Evolutionary conservation across 2,113 vertebrate genomes (phyloP), one percentile per base, ranked within the genome.

Genomic region (Sinocyclocheilus grahami): DNA sequence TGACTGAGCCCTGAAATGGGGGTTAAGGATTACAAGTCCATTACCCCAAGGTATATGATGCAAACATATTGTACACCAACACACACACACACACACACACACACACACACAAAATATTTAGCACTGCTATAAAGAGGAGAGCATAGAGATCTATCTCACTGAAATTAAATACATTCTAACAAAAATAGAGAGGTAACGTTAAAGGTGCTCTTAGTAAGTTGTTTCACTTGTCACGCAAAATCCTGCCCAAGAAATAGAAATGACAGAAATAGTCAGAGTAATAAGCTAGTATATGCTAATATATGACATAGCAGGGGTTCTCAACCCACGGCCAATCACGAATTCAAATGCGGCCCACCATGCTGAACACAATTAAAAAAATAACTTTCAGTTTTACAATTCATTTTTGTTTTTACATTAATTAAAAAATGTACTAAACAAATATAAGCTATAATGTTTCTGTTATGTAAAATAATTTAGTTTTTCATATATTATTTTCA

Each of bases 1-100:
- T 85, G 42, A 77, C 39, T 37, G 27, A 62, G 60, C 60, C 78
- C 82, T 80, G 53, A 53, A 58, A 74, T 42, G 24, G 46, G 82
- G 55, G 78, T 60, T 30, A 60, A 39, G 58, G 48, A 72, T 75
- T 81, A 85, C 53, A 74, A 78, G 51, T 65, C 78, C 20, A 71
- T 79, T 67, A 86, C 84, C 77, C 33, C n/a, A 77, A 13, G 76
- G 62, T 67, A 85, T 24, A 27, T 78, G 83, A 78, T 65, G 51
- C 30, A 65, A 72, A 77, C 58, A 60, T 22, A 60, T 10, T 60
- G 7, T 10, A 60, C 20, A 22, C 18, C 13, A 55, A 48, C 48
- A 12, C 2, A 51, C 48, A 55, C 16, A 18, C 37, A 76, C 22
- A 65, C n/a, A 48, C 48, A 12, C 2, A 51, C 48, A 48, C 48